phyloP scores from a whole-genome alignment of 1,140 invertebrate genomes.

The Euura saliciscinereae region DNA sequence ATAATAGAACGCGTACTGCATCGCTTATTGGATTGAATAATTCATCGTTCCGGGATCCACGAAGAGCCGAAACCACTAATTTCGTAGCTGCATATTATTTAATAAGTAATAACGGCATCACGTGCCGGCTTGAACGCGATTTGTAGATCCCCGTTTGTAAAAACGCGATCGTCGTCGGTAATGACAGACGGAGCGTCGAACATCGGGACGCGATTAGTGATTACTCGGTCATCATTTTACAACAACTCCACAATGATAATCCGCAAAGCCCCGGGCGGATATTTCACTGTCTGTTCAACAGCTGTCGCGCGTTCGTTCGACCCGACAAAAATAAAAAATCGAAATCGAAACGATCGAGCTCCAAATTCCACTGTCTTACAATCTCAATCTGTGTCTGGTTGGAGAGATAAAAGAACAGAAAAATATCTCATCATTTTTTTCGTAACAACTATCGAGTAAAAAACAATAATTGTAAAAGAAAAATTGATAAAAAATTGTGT shows the following conservation, averaged over 20 bases:
- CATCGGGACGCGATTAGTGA: background rate
- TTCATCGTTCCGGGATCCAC: background rate
- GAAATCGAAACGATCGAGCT: too few species aligned
- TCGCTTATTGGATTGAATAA: background rate
- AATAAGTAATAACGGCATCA: background rate
- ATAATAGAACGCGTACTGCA: background rate
- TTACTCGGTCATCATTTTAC: too few species aligned
- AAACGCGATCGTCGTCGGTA: background rate
- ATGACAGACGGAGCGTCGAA: background rate
- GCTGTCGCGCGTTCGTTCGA: too few species aligned
- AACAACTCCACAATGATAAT: too few species aligned
- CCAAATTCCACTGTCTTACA: too few species aligned
- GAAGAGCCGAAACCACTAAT: background rate
- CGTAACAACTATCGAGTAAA: background rate
- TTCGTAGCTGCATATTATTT: background rate
- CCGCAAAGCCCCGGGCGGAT: too few species aligned
- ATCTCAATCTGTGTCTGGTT: too few species aligned
- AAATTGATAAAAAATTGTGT: background rate
- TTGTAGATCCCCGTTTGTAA: too few species aligned
- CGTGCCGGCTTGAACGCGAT: background rate
- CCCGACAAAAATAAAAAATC: too few species aligned
- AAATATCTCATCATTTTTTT: background rate
- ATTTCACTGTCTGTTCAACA: too few species aligned
- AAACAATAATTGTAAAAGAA: background rate
- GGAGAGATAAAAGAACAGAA: too few species aligned